phyloP scores from a whole-genome alignment of 2,888 invertebrate genomes.

The Pyrocoelia pectoralis region DNA sequence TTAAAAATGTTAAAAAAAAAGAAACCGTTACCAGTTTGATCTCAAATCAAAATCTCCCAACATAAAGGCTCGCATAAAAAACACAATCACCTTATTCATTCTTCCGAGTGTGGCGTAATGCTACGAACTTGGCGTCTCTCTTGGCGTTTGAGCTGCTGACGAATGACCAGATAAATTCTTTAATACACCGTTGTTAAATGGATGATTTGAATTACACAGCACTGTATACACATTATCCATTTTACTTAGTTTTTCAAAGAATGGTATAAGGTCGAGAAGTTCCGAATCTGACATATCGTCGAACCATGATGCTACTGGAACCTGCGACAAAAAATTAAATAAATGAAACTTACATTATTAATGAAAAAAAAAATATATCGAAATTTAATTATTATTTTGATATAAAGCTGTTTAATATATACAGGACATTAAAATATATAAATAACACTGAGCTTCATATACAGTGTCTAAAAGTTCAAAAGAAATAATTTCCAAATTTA shows the following conservation, averaged over 20 bases:
- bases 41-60: constrained; percentile 31
- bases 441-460: no score
- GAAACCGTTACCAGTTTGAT: constrained; percentile 25
- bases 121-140: constrained; percentile 53
- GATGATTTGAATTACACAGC: constrained; percentile 91
- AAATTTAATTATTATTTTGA: no score
- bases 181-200: constrained; percentile 66
- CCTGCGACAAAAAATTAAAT: constrained; percentile 62
- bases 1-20: constrained; percentile 11
- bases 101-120: constrained; percentile 42
- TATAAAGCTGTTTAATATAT: no score
- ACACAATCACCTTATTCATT: constrained; percentile 43
- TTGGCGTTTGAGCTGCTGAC: constrained; percentile 37
- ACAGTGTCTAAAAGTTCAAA: no score
- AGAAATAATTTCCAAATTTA: no score
- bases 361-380: no score
- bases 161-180: constrained; percentile 47
- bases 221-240: constrained; percentile 97
- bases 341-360: neutral
- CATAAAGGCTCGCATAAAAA: constrained; percentile 45
- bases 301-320: constrained; percentile 99
- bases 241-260: constrained; percentile 96
- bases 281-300: constrained; percentile 98
- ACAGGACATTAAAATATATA: no score
- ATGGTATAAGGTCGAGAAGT: constrained; percentile 95